Percentiles rank a stretch among this genome's conserved stretches.
Conservation (phyloP, 1,140 invertebrate species). For the Drosophila subobscura region DNA sequence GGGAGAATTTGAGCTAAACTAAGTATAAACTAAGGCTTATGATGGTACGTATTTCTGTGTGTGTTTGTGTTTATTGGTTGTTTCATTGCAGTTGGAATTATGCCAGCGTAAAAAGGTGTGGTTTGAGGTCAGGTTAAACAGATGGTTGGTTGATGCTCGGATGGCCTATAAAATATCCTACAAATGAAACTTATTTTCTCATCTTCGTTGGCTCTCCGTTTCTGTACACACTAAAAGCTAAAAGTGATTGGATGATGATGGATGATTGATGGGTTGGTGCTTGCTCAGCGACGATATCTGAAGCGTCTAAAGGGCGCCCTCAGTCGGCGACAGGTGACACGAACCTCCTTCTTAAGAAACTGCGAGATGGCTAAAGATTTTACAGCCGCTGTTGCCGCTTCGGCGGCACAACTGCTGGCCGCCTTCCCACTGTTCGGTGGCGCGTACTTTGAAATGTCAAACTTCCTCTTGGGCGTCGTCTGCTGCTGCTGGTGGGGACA, state of each 20-base stretch:
- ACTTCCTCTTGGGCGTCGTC: slow-evolving; percentile 72
- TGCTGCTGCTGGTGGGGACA: slow-evolving; percentile 52
- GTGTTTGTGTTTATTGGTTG: slow-evolving; percentile 1
- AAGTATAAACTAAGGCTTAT: slow-evolving; percentile 70
- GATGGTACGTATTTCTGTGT: slow-evolving; percentile 55
- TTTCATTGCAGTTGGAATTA: slow-evolving; percentile 52
- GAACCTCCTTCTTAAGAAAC: slow-evolving; percentile 81
- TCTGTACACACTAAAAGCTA: slow-evolving; percentile 49
- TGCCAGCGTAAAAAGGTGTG: slow-evolving; percentile 21
- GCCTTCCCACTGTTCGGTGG: slow-evolving; percentile 70
- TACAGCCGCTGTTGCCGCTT: slow-evolving; percentile 74
- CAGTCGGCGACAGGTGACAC: slow-evolving; percentile 77
- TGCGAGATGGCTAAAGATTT: slow-evolving; percentile 79
- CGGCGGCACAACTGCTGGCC: slow-evolving; percentile 75
- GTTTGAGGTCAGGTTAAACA: slow-evolving; percentile 21
- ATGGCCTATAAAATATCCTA: slow-evolving; percentile 49
- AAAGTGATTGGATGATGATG: slow-evolving; percentile 39
- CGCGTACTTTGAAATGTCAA: slow-evolving; percentile 76
- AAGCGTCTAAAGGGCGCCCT: slow-evolving; percentile 78
- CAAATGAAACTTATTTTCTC: slow-evolving; percentile 48
- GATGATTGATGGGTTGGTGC: slow-evolving; percentile 32
- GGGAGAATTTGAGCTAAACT: slow-evolving; percentile 70
- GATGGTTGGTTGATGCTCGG: slow-evolving; percentile 31
- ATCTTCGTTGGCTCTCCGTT: slow-evolving; percentile 1
- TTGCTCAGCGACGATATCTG: slow-evolving; percentile 77